These are phyloP conservation scores for Aphaenogaster floridana DNA, from an alignment of 1,140 invertebrate species.

Conservation along the genomic window DNA sequence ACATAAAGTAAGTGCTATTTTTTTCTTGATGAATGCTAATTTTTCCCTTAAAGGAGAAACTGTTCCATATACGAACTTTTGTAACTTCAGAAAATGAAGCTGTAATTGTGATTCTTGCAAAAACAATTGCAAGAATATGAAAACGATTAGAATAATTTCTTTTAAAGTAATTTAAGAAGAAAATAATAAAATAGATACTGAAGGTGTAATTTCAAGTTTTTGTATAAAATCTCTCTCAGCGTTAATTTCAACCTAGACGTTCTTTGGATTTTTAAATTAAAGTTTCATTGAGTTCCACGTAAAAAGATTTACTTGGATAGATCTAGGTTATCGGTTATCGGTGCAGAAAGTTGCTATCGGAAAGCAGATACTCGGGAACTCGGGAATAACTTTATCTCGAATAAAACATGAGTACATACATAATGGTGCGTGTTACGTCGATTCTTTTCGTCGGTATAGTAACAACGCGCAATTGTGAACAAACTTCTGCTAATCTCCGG, in stretches of 20 bases:
- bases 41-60: background rate
- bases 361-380: constrained; percentile 30
- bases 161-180: background rate
- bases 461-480: constrained; percentile 40
- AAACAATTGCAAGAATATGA: background rate
- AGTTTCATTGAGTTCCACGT: constrained; percentile 1
- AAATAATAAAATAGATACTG: background rate
- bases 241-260: background rate
- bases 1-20: background rate
- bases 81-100: background rate
- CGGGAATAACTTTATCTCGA: constrained; percentile 48
- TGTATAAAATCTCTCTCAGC: background rate
- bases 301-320: constrained; percentile 36
- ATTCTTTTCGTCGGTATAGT: constrained; percentile 42
- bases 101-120: background rate
- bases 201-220: background rate
- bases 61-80: background rate
- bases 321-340: constrained; percentile 16
- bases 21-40: background rate
- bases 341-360: constrained; percentile 29
- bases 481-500: constrained; percentile 41
- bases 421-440: constrained; percentile 38
- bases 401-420: constrained; percentile 26
- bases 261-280: constrained; percentile 6
- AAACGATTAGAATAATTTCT: background rate